Evolutionary conservation across 1,140 invertebrate genomes (phyloP).

Genomic region (Drosophila leontia): DNA sequence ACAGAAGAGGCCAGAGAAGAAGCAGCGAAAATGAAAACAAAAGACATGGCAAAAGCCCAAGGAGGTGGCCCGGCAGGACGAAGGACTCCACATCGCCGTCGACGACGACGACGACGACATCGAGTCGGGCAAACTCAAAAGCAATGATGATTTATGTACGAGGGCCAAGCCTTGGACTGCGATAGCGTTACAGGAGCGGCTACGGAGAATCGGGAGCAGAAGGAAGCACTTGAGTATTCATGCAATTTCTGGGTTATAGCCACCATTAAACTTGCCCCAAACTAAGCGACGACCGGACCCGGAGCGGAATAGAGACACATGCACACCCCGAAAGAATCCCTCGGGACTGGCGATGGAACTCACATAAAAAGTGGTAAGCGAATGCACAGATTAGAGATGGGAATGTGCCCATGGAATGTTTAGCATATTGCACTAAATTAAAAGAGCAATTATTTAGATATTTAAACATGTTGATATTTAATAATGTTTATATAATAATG

Average conservation of each 20-base stretch:
- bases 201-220: constrained; percentile 6
- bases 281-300: constrained; percentile 49
- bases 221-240: constrained; percentile 75
- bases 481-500: not conserved
- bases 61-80: constrained; percentile 32
- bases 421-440: constrained; percentile 16
- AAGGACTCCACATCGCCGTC: constrained; percentile 49
- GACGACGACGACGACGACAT: constrained; percentile 39
- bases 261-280: constrained; percentile 77
- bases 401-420: constrained; percentile 15
- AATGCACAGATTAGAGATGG: constrained; percentile 32
- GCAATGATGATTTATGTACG: constrained; percentile 82
- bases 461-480: not conserved
- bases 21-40: constrained; percentile 53
- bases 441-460: not conserved
- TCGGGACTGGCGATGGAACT: not conserved
- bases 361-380: constrained; percentile 16
- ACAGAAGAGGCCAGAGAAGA: constrained; percentile 19
- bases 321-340: constrained; percentile 7
- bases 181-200: constrained; percentile 17
- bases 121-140: constrained; percentile 67
- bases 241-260: constrained; percentile 81
- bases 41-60: constrained; percentile 52
- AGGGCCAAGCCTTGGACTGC: constrained; percentile 64
- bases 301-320: constrained; percentile 4